Evolutionary conservation across 1,140 invertebrate genomes (phyloP).

Genomic region (Bursaphelenchus mucronatus): DNA sequence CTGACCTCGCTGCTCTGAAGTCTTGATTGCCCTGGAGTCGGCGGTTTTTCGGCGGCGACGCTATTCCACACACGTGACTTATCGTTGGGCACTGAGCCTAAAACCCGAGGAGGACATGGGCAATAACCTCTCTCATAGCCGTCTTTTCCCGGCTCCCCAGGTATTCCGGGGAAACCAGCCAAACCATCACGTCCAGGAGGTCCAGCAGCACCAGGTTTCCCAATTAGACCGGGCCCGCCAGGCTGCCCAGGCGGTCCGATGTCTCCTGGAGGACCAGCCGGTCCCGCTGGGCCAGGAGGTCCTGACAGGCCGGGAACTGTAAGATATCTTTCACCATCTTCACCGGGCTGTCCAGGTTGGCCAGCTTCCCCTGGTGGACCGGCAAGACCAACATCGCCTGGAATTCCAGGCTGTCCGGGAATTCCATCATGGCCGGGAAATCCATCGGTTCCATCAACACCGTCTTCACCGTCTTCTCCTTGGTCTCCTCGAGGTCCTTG

Average conservation of each 20-base stretch:
- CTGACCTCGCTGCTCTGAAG: too few relatives aligned
- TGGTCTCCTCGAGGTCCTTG: neutral
- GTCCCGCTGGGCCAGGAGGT: constrained; percentile 1
- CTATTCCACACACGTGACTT: too few relatives aligned
- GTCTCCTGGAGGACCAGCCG: neutral
- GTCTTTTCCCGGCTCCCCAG: constrained; percentile 1
- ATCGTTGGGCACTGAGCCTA: too few relatives aligned
- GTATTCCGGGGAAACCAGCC: constrained; percentile 1
- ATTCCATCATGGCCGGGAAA: neutral
- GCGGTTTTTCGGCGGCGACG: too few relatives aligned
- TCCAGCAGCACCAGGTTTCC: constrained; percentile 11
- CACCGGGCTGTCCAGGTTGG: constrained; percentile 3
- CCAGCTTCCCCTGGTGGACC: constrained; percentile 9
- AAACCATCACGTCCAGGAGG: neutral
- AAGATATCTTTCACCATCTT: neutral
- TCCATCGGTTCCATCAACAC: neutral
- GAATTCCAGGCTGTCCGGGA: constrained; percentile 1
- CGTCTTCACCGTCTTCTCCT: constrained; percentile 1
- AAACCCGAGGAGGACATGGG: neutral
- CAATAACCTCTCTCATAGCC: constrained; percentile 10
- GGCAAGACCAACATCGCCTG: constrained; percentile 9
- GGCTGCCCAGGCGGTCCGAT: constrained; percentile 8
- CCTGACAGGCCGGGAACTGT: constrained; percentile 1
- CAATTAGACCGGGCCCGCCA: neutral
- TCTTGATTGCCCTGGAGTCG: too few relatives aligned